Evolutionary conservation across 1,140 invertebrate species (phyloP).

Genomic region (Drosophila ananassae): DNA sequence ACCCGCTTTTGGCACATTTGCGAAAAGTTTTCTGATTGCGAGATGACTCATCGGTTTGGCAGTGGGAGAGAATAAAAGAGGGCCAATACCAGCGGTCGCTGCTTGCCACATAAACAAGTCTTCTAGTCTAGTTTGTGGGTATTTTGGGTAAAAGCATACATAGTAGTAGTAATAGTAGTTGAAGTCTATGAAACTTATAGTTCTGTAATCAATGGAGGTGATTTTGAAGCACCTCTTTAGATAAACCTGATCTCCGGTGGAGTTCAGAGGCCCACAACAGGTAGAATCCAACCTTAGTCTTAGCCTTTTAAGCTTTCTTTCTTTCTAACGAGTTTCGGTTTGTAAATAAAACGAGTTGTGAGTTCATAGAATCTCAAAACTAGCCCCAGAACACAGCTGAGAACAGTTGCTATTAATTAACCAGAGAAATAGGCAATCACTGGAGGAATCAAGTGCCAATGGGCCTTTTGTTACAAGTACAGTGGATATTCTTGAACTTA

Average conservation of each 20-base stretch:
- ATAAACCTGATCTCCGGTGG: constrained; percentile 16
- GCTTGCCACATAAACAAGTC: constrained; percentile 42
- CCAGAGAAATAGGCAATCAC: constrained; percentile 6
- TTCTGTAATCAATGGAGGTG: constrained; percentile 5
- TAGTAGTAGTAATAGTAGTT: no score
- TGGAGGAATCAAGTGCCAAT: neutral
- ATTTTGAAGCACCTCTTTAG: no score
- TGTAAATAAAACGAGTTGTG: constrained; percentile 33
- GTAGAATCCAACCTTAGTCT: constrained; percentile 19
- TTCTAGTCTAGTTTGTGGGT: no score
- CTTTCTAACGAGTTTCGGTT: constrained; percentile 23
- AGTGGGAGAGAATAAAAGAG: constrained; percentile 22
- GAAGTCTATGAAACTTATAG: neutral
- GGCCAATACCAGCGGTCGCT: constrained; percentile 12
- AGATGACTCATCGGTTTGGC: constrained; percentile 42
- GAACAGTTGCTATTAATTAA: neutral
- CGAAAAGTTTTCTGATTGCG: constrained; percentile 24
- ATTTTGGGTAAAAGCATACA: no score
- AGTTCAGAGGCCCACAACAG: constrained; percentile 16
- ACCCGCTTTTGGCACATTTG: constrained; percentile 35
- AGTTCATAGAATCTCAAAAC: constrained; percentile 12
- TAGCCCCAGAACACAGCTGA: neutral
- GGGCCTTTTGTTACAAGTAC: neutral
- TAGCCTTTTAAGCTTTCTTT: constrained; percentile 14
- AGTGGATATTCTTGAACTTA: neutral